Evolutionary conservation across 1,140 invertebrate species (phyloP).

Genomic region (Anoplolepis gracilipes): DNA sequence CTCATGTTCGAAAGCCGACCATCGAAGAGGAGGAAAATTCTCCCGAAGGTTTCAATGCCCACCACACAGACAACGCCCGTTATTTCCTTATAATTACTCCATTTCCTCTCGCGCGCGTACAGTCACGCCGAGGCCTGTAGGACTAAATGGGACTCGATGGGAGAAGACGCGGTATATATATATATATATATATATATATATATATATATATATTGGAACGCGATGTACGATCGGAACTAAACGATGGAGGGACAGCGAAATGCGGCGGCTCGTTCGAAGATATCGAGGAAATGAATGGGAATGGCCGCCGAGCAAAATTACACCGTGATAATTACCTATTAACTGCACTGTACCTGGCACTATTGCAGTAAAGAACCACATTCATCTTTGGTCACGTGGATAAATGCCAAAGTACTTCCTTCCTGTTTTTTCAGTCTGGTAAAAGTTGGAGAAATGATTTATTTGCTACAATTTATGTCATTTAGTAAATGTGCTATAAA

Average conservation of each 20-base stretch:
- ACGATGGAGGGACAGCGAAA: constrained; percentile 54
- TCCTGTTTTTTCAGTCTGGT: not conserved
- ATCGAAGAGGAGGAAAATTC: constrained; percentile 53
- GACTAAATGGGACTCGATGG: constrained; percentile 75
- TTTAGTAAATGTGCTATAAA: not conserved
- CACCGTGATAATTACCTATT: constrained; percentile 83
- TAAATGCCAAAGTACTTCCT: constrained; percentile 55
- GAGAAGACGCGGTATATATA: no score
- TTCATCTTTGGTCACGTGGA: constrained; percentile 52
- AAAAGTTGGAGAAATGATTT: not conserved
- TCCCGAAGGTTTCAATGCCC: constrained; percentile 68
- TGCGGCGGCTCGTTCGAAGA: constrained; percentile 75
- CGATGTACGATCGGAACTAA: constrained; percentile 63
- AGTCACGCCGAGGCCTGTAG: constrained; percentile 60
- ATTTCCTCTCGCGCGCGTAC: constrained; percentile 78
- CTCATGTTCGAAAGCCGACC: constrained; percentile 14
- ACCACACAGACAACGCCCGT: constrained; percentile 82
- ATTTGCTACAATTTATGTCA: not conserved
- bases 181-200: constrained; percentile 73
- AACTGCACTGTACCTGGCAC: constrained; percentile 75
- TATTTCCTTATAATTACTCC: constrained; percentile 84
- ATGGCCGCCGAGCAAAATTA: constrained; percentile 79
- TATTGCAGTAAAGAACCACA: constrained; percentile 62
- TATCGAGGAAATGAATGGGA: constrained; percentile 84
- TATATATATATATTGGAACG: constrained; percentile 74